Base-by-base conservation (phyloP, 2,888 invertebrate genomes). In the Microdon myrmicae region DNA sequence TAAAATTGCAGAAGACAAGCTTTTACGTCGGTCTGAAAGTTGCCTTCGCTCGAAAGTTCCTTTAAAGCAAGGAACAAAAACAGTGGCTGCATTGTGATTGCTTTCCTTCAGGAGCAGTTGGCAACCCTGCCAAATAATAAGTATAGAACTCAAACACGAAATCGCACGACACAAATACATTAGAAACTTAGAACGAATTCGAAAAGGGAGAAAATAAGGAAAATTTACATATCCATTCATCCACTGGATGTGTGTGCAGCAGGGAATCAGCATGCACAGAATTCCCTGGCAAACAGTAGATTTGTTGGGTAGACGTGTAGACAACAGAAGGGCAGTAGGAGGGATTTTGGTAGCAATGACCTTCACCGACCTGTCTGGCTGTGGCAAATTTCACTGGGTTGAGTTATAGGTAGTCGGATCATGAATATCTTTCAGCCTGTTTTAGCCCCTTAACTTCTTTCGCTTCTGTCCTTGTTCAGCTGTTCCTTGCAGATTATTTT, bases 291-390 rank as follows among this genome's bases (percentile, higher is more conserved):
- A n/a, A n/a, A n/a, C n/a, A n/a, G n/a, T n/a, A n/a, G n/a, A n/a
- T n/a, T n/a, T n/a, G n/a, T n/a, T n/a, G n/a, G 53, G 28, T 16
- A 59, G 59, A 49, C 53, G 56, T 69, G 68, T 68, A 69, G 72
- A 71, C 70, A 70, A 45, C 72, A 76, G 74, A 74, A 77, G 75
- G 74, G 73, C 74, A 75, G 74, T 75, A 74, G 75, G 75, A 75
- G 75, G 73, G 71, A 74, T 74, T 75, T 77, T 78, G 78, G 78
- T 78, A 79, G 78, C 79, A 79, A 79, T 79, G 79, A 79, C 79
- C 79, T 79, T 79, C 79, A 79, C 79, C 79, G 79, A 77, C 77
- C 77, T 79, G 79, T 78, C 70, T 70, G 68, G 69, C 61, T 69
- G 58, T 69, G 58, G 56, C 53, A 56, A 64, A 51, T 53, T 64